Base-by-base conservation (phyloP, 2,888 invertebrate species). In the Nezara viridula region DNA sequence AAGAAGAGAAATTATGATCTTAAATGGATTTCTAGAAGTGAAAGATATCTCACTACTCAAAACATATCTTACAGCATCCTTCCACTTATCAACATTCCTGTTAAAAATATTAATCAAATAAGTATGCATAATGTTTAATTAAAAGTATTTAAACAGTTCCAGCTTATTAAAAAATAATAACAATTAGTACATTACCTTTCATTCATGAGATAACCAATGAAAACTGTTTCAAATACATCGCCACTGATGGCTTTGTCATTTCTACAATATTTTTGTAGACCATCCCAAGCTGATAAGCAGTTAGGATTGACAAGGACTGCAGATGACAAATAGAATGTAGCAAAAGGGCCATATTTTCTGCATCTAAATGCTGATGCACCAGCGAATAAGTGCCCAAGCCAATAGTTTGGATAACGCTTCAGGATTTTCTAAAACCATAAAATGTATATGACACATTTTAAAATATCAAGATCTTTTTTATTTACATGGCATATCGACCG, bases 21-120 rank as follows among this genome's bases (percentile, higher is more conserved):
- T 86, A 21, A 86, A 55, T 21, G 86, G 86, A 40, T 86, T 55
- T 55, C 86, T 55, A 10, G 55, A 50, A 60, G 21, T 55, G 9
- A 40, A 32, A 86, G 40, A 32, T 86, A 32, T 50, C 9, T 55
- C 86, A 10, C 21, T 50, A 55, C 37, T 86, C 37, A 86, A 40
- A 37, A 86, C 32, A 37, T 60, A 50, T 52, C 21, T 37, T 16
- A 86, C 86, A 86, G 55, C 40, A 86, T 86, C 50, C 37, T 52
- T 21, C 86, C 86, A 86, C 40, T 86, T 86, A 40, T 86, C 86
- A 52, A 86, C 27, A 9, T 55, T 55, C 55, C 86, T 86, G n/a
- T 27, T 19, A 55, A 55, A 50, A 55, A 52, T 50, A 60, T 19
- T 86, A 86, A 86, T 32, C 3, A 40, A 50, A 40, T 50, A 55